Base-by-base conservation (phyloP, 2,113 vertebrate genomes). In the Pachycephala philippinensis region DNA sequence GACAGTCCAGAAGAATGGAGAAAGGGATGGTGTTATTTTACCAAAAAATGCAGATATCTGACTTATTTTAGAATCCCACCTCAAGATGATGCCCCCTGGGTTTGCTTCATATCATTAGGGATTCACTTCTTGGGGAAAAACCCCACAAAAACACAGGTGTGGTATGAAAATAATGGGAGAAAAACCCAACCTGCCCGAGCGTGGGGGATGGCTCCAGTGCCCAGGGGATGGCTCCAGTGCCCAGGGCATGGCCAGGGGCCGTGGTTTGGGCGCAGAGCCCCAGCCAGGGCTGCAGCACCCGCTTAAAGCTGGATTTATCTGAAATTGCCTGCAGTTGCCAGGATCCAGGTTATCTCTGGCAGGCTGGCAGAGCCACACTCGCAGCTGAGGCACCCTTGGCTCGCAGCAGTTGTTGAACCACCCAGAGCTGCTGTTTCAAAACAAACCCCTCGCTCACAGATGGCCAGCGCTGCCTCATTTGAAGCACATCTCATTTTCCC, bases 311-410 rank as follows among this genome's bases (percentile, higher is more conserved):
- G 26, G 2, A 3, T 59, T 81, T 12, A 3, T 47, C 40, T 14
- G 7, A 1, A 7, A 3, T 4, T n/a, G 19, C 33, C 71, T 2
- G 7, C 1, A 10, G 5, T 0, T 11, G 8, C 1, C 20, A 2
- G 1, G 4, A 7, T 10, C 17, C 5, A 1, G 35, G 19, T 1
- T 14, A 0, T 3, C 27, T 44, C 31, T 22, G 2, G 0, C 19
- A 2, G 33, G 27, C 15, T 30, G 21, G 39, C 64, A n/a, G 45
- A 35, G 3, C 24, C 23, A 1, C 2, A 1, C 37, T 39, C 8
- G 2, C 74, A 52, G 80, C 16, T 28, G 8, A 66, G 40, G 56
- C 35, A 1, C 27, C 68, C 68, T 18, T 19, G 56, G 63, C 63
- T 92, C 65, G 4, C 45, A 76, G 84, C 64, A 35, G 47, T 28